A percentile compares a stretch with the other conserved stretches of the same genome.
Conservation (phyloP, 2,797 vertebrate genomes). For the Notolabrus celidotus region DNA sequence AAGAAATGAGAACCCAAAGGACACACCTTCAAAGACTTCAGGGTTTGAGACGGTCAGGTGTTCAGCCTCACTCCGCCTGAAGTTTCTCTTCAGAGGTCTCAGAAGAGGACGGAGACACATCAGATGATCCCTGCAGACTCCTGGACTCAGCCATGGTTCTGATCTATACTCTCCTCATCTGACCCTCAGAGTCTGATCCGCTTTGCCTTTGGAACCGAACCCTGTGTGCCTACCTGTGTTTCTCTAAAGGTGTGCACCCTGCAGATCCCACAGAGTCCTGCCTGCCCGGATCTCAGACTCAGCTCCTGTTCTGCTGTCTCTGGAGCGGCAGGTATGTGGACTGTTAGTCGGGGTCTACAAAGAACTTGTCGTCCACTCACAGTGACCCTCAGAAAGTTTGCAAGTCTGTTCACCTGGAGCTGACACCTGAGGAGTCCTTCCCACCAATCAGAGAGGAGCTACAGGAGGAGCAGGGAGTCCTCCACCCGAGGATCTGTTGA, state of each 20-base stretch:
- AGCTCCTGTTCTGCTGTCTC: conserved; percentile 1
- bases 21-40: conserved; percentile 13
- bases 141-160: no score
- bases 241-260: conserved; percentile 32
- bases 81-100: no score
- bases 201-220: conserved; percentile 72
- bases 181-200: no score
- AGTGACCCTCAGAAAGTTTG: background rate
- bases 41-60: no score
- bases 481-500: conserved; percentile 43
- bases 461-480: conserved; percentile 14
- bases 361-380: conserved; percentile 46
- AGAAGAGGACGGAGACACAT: conserved; percentile 43
- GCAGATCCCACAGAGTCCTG: conserved; percentile 6
- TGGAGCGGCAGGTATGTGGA: conserved; percentile 60
- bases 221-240: conserved; percentile 72
- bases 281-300: background rate
- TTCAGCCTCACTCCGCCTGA: no score
- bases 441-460: conserved; percentile 40
- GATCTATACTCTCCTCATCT: no score
- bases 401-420: conserved; percentile 58
- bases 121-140: background rate
- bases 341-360: conserved; percentile 25
- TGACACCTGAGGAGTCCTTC: conserved; percentile 66
- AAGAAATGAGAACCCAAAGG: no score